A percentile compares a stretch with the other conserved stretches of the same genome.
Evolutionary conservation across 2,113 vertebrate species (phyloP).

Genomic region (Malaclemys terrapin): DNA sequence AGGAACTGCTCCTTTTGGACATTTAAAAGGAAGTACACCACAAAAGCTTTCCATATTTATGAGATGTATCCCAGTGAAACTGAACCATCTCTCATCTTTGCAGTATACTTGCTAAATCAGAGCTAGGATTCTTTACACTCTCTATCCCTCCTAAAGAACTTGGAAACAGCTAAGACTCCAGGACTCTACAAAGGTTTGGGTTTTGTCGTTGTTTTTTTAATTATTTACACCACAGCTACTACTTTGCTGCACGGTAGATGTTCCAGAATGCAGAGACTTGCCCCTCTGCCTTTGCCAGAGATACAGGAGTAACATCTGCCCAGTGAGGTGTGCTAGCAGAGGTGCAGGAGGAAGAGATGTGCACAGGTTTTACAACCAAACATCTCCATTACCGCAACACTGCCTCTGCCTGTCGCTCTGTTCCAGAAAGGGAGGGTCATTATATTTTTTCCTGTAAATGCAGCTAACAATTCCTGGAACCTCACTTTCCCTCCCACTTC

Average conservation of each 20-base stretch:
- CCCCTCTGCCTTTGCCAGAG: neutral
- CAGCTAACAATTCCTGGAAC: conserved; percentile 67
- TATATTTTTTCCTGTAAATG: conserved; percentile 53
- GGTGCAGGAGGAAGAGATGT: fast-evolving
- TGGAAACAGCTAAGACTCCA: fast-evolving
- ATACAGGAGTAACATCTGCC: fast-evolving
- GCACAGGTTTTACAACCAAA: neutral
- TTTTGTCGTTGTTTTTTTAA: neutral
- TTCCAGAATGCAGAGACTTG: neutral
- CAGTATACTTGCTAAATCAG: neutral
- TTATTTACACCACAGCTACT: neutral
- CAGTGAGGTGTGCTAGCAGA: fast-evolving
- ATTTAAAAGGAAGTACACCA: neutral
- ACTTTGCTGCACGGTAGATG: neutral
- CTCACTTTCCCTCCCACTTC: conserved; percentile 43
- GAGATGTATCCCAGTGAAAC: neutral
- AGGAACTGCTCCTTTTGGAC: neutral
- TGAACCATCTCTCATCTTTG: neutral
- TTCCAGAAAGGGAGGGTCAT: neutral
- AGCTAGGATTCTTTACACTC: neutral
- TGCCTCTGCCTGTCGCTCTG: neutral
- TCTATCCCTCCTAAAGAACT: fast-evolving
- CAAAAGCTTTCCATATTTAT: neutral
- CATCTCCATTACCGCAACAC: neutral
- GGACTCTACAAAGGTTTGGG: fast-evolving